Conservation (phyloP, 2,113 vertebrate genomes). For the Dromas ardeola region DNA sequence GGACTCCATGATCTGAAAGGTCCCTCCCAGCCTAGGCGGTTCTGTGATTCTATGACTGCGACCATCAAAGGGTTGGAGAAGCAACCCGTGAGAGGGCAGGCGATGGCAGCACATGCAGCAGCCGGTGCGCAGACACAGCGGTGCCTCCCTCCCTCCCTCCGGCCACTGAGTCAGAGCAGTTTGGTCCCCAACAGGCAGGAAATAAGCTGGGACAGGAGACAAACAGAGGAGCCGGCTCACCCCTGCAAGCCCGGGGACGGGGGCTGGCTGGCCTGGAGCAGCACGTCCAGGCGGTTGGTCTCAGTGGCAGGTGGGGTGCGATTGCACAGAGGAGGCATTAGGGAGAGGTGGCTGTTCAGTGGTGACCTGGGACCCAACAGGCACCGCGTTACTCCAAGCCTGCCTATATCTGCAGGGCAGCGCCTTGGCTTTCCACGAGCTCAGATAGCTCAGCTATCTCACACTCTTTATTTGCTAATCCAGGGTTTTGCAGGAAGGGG, state of each 20-base stretch:
- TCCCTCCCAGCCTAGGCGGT: no score
- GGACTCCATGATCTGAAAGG: no score
- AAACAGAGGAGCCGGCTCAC: background rate
- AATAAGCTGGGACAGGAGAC: background rate
- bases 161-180: background rate
- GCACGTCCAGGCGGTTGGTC: background rate
- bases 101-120: background rate
- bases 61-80: background rate
- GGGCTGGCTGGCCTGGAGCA: background rate
- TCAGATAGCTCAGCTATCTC: background rate
- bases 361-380: background rate
- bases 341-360: background rate
- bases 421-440: background rate
- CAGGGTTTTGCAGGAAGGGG: background rate
- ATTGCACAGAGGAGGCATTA: background rate
- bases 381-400: background rate
- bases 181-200: background rate
- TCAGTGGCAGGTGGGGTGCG: background rate
- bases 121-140: fast-evolving
- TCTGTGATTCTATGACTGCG: no score
- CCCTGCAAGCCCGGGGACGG: fast-evolving
- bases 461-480: background rate
- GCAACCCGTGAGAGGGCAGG: background rate
- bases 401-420: background rate
- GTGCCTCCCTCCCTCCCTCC: background rate